Evolutionary conservation across 1,140 invertebrate genomes (phyloP), one percentile per base, ranked within the genome.

Genomic region (roundworm (Caenorhabditis elegans)): DNA sequence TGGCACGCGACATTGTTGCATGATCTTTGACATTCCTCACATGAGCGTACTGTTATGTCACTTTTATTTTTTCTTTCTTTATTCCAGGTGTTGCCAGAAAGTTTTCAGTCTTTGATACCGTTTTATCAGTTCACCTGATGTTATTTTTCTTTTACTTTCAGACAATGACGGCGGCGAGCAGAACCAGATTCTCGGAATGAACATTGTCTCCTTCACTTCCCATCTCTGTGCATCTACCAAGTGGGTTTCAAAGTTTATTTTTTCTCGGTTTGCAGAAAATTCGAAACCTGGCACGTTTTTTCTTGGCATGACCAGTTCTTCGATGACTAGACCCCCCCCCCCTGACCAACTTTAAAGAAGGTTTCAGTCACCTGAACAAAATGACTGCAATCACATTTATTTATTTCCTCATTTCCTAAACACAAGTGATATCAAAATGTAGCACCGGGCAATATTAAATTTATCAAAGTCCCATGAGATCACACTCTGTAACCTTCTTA

Each of bases 101-200:
- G 17, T 60, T 60, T 31, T 60, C 28, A 60, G 34, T 39, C 39
- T 70, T 70, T 70, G 60, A 28, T 31, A 34, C 34, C 19, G 34
- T 39, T 34, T 70, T 70, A 70, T 70, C 60, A 70, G 34, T 70
- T 34, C 60, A 39, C 60, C 60, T 70, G 60, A 70, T 70, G 60
- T 39, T 39, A 31, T 70, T 70, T 60, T 60, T n/a, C 51, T 34
- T n/a, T 17, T 13, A 60, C 28, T 24, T 70, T 70, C 60, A 70
- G 60, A 70, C 34, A 70, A 70, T 70, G 60, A 70, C 60, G 60
- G 60, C 31, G 60, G 34, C 60, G 60, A 70, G 60, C 60, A 70
- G 60, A 70, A 70, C 60, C 60, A 70, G 60, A 70, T 70, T 70
- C 60, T 70, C 60, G 60, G 28, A 6, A 70, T 70, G 60, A 70